phyloP scores from a whole-genome alignment of 2,113 vertebrate species.

The Lutjanus erythropterus region DNA sequence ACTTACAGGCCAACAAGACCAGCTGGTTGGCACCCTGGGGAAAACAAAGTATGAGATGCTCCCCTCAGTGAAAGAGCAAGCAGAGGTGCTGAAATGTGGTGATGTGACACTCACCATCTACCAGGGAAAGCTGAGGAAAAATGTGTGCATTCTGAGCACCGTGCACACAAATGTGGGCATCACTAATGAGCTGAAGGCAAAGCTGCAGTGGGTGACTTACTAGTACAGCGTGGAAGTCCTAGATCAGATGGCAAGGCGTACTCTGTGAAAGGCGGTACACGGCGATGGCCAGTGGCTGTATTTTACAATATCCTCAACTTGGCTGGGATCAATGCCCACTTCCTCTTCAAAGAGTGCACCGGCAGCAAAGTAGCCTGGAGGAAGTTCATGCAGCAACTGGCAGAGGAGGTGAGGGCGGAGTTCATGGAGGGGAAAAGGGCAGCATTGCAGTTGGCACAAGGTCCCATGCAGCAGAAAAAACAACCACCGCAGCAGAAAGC shows the following conservation, averaged over 20 bases:
- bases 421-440: background rate
- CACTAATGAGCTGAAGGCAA: background rate
- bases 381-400: too few relatives aligned
- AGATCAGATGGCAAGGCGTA: background rate
- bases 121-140: background rate
- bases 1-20: background rate
- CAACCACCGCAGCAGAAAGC: too few relatives aligned
- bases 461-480: background rate
- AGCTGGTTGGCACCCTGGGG: background rate
- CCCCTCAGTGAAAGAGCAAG: background rate
- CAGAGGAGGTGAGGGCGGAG: background rate
- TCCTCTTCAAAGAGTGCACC: background rate
- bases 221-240: background rate
- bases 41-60: background rate
- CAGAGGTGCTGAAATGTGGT: background rate
- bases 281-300: background rate
- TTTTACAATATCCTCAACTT: background rate
- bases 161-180: background rate
- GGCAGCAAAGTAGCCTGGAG: too few relatives aligned
- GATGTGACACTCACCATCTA: background rate
- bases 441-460: background rate
- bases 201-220: background rate
- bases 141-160: background rate
- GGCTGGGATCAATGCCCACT: background rate
- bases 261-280: background rate